Conservation (phyloP, 2,888 invertebrate genomes). For the Erebia palarica region DNA sequence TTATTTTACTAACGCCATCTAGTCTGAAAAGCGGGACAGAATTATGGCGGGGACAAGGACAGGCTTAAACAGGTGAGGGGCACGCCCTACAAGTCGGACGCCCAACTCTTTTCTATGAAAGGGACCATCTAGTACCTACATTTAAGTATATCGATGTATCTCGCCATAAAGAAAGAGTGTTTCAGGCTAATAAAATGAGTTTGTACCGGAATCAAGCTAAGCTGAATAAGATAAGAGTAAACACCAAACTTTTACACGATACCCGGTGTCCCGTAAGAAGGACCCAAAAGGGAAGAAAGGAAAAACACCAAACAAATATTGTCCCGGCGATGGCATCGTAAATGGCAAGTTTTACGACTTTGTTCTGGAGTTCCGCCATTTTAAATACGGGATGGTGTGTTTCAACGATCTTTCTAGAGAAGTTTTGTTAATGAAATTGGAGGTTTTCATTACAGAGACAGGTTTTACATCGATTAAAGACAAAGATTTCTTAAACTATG, state of each 20-base stretch:
- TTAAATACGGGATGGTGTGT: neutral
- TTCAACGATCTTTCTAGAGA: neutral
- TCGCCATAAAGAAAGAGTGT: neutral
- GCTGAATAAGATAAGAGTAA: neutral
- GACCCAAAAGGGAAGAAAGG: neutral
- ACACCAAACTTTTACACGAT: constrained; percentile 1
- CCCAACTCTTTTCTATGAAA: no score
- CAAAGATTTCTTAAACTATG: no score
- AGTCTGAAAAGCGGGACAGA: no score
- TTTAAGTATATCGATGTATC: no score
- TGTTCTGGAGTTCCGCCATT: constrained; percentile 1
- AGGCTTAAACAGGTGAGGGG: no score
- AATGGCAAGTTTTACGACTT: constrained; percentile 15
- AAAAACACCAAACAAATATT: constrained; percentile 15
- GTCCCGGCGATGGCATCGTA: neutral
- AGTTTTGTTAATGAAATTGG: constrained; percentile 1
- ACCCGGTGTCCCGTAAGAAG: constrained; percentile 8
- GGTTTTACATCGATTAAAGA: neutral
- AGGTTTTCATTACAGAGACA: neutral
- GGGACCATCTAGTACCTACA: no score
- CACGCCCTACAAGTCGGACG: no score
- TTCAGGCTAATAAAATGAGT: neutral
- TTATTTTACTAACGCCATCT: no score
- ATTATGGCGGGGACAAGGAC: no score
- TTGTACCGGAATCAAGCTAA: neutral